Percentiles rank a stretch among this genome's conserved stretches.
Conservation (phyloP, 2,113 vertebrate genomes). For the pig (Sus scrofa) region T2T-Sscrofa CM000813.6:4365501-4366000, state of each 20-base stretch:
- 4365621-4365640: neutral
- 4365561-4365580: neutral
- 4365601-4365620: neutral
- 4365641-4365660: neutral
- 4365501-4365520: neutral
- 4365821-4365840: neutral
- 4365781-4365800: neutral
- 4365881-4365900: neutral
- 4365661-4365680: neutral
- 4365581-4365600: neutral
- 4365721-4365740: neutral
- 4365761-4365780: neutral
- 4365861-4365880: too few species aligned
- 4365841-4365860: neutral
- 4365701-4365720: neutral
- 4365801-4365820: neutral
- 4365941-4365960: rapidly evolving
- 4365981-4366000: neutral
- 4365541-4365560: neutral
- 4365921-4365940: too few species aligned
- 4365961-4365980: neutral
- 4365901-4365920: neutral
- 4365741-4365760: neutral
- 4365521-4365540: neutral
- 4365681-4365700: neutral